These are phyloP conservation scores for Forbesichthys papilliferus DNA, from an alignment of 2,113 vertebrate genomes.

Conservation along the genomic window DNA sequence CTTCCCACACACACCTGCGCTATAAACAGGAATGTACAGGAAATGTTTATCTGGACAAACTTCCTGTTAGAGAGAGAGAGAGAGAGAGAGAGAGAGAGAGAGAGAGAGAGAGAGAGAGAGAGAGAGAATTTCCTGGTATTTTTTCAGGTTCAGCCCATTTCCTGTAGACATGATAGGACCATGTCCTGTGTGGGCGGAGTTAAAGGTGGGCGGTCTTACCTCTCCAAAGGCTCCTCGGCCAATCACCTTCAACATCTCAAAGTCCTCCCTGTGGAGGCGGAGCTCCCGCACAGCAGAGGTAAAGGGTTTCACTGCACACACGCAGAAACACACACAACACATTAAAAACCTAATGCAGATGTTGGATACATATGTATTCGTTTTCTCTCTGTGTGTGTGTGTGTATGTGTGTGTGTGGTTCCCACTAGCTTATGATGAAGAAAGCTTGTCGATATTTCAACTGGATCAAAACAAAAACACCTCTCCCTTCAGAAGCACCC, in stretches of 20 bases:
- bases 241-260: conserved; percentile 83
- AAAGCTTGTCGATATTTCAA: no score
- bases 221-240: conserved; percentile 80
- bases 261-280: conserved; percentile 78
- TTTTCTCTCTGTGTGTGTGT: background rate
- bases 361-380: background rate
- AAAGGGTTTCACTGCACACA: conserved; percentile 62
- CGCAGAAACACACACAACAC: background rate
- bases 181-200: no score
- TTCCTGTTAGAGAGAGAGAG: conserved; percentile 47
- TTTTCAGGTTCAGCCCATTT: conserved; percentile 1
- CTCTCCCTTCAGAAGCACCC: no score
- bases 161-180: conserved; percentile 9
- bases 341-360: background rate
- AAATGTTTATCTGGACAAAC: conserved; percentile 40
- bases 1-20: background rate
- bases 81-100: conserved; percentile 37
- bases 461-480: no score
- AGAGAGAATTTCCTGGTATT: conserved; percentile 17
- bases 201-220: conserved; percentile 50
- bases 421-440: no score
- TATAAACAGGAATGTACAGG: conserved; percentile 60
- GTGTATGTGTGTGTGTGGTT: background rate
- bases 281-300: conserved; percentile 67
- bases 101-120: conserved; percentile 39